These are phyloP conservation scores for Diarsia rubi DNA, from an alignment of 2,888 invertebrate genomes.

Conservation along the genomic window DNA sequence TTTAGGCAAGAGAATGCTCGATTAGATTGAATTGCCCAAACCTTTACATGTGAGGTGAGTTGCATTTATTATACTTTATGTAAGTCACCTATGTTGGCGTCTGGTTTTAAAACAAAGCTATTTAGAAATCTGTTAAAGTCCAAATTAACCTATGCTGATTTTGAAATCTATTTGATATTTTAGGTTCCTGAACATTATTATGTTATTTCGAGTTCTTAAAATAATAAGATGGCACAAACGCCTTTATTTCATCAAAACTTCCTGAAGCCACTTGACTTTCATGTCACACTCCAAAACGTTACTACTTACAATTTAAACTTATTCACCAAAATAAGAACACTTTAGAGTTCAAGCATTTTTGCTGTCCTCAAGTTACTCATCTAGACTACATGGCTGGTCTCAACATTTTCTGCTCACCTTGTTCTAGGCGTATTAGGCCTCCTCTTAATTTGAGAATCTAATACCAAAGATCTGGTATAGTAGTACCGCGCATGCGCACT, in stretches of 20 bases:
- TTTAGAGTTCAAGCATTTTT: background rate
- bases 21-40: slow-evolving; percentile 42
- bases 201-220: too few relatives aligned
- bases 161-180: too few relatives aligned
- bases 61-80: slow-evolving; percentile 16
- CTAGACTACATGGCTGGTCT: background rate
- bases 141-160: too few relatives aligned
- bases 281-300: background rate
- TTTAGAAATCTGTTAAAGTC: background rate
- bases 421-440: slow-evolving; percentile 66
- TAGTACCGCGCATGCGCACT: slow-evolving; percentile 82
- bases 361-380: too few relatives aligned
- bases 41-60: too few relatives aligned
- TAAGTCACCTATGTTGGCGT: slow-evolving; percentile 33
- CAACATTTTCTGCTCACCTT: slow-evolving; percentile 72
- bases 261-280: too few relatives aligned
- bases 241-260: too few relatives aligned
- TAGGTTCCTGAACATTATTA: too few relatives aligned
- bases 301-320: background rate
- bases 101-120: slow-evolving; percentile 34
- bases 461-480: slow-evolving; percentile 81
- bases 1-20: slow-evolving; percentile 60
- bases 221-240: too few relatives aligned
- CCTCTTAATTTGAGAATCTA: slow-evolving; percentile 73
- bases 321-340: background rate